Evolutionary conservation across 2,888 invertebrate species (phyloP).

Genomic region (Leptopilina myrica): DNA sequence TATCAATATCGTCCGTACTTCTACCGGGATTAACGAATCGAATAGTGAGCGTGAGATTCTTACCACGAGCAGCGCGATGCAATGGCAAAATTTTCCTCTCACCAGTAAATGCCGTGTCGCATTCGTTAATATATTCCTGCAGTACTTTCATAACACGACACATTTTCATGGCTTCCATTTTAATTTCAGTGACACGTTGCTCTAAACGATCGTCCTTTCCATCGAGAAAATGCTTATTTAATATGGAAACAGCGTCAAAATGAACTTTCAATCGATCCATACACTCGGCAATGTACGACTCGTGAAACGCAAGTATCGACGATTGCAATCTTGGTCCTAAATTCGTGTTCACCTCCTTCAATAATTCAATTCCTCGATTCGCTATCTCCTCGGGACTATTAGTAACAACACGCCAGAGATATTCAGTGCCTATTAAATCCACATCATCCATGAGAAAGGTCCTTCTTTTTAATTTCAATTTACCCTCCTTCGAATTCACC

Average conservation of each 20-base stretch:
- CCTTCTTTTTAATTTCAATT: slow-evolving; percentile 90
- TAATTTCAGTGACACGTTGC: slow-evolving; percentile 78
- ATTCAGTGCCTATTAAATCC: slow-evolving; percentile 96
- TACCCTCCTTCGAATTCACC: slow-evolving; percentile 96
- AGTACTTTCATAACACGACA: slow-evolving; percentile 95
- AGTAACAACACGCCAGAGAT: slow-evolving; percentile 95
- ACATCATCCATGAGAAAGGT: slow-evolving; percentile 93
- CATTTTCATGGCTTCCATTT: slow-evolving; percentile 89
- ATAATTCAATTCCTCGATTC: slow-evolving; percentile 91
- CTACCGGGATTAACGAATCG: slow-evolving; percentile 92
- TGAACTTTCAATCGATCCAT: slow-evolving; percentile 91
- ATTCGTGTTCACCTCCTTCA: slow-evolving; percentile 96
- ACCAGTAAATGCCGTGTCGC: slow-evolving; percentile 91
- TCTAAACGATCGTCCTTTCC: slow-evolving; percentile 76
- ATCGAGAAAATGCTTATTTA: slow-evolving; percentile 77
- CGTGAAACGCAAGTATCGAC: slow-evolving; percentile 89
- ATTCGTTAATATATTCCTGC: slow-evolving; percentile 96
- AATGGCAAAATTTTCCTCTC: slow-evolving; percentile 94
- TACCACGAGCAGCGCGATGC: slow-evolving; percentile 92
- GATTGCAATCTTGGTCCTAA: slow-evolving; percentile 91
- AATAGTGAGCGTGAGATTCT: slow-evolving; percentile 91
- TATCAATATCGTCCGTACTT: slow-evolving; percentile 93
- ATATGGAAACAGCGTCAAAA: slow-evolving; percentile 87
- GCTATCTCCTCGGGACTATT: slow-evolving; percentile 96
- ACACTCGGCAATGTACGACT: slow-evolving; percentile 94